Evolutionary conservation across 2,797 vertebrate genomes (phyloP).

Genomic region (Spondyliosoma cantharus): DNA sequence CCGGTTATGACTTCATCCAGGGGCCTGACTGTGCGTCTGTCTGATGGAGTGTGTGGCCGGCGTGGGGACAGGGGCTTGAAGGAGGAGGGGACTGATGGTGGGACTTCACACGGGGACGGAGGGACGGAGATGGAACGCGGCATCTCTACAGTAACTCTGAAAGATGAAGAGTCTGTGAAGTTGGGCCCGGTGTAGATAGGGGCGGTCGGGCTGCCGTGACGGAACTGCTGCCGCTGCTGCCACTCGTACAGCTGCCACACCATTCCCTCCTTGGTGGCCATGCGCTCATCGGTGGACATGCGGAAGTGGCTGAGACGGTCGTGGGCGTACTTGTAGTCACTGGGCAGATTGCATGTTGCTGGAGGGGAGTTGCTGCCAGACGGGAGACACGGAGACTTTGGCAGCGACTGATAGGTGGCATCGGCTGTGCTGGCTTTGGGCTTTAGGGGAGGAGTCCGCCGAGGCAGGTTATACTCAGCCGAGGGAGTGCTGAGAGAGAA

Average conservation of each 20-base stretch:
- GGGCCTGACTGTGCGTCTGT: slow-evolving; percentile 92
- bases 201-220: slow-evolving; percentile 95
- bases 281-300: slow-evolving; percentile 95
- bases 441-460: slow-evolving; percentile 89
- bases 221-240: slow-evolving; percentile 98
- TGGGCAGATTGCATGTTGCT: slow-evolving; percentile 87
- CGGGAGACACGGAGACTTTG: slow-evolving; percentile 89
- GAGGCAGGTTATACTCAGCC: slow-evolving; percentile 88
- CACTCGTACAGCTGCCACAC: slow-evolving; percentile 99
- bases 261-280: slow-evolving; percentile 93
- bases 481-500: slow-evolving; percentile 72
- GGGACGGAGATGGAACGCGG: slow-evolving; percentile 96
- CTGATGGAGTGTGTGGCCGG: slow-evolving; percentile 94
- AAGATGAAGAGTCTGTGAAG: slow-evolving; percentile 88
- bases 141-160: slow-evolving; percentile 92
- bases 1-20: slow-evolving; percentile 84
- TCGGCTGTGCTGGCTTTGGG: slow-evolving; percentile 83
- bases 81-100: slow-evolving; percentile 86
- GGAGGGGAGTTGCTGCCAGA: slow-evolving; percentile 88
- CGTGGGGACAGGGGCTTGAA: slow-evolving; percentile 88
- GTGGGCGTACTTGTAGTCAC: slow-evolving; percentile 98
- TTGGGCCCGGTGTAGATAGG: slow-evolving; percentile 87
- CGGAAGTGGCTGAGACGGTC: slow-evolving; percentile 97
- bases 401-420: slow-evolving; percentile 92
- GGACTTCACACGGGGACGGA: slow-evolving; percentile 93